Conservation (phyloP, 2,888 invertebrate species). For the Temnothorax rugatulus region DNA sequence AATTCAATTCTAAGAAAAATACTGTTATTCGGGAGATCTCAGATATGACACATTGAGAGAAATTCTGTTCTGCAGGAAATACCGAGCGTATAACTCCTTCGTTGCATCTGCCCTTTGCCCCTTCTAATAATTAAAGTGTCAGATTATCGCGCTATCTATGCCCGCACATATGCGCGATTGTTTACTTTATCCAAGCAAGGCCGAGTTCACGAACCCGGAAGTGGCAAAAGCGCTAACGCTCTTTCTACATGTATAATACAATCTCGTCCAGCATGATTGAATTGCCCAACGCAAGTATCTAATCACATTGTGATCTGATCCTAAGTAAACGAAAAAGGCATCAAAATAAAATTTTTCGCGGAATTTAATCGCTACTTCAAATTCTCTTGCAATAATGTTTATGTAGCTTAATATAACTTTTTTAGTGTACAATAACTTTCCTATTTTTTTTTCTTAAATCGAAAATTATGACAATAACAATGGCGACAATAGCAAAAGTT, state of each 20-base stretch:
- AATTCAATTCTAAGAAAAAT: background rate
- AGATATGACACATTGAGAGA: background rate
- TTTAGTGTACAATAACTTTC: background rate
- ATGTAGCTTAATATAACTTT: background rate
- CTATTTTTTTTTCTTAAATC: background rate
- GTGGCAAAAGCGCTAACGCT: slow-evolving; percentile 22
- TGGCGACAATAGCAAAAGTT: background rate
- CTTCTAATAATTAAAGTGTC: background rate
- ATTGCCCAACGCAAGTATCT: background rate
- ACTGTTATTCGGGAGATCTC: background rate
- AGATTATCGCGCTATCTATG: slow-evolving; percentile 14
- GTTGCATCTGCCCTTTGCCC: background rate
- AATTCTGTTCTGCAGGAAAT: background rate
- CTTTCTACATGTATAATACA: slow-evolving; percentile 16
- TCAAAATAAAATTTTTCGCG: background rate
- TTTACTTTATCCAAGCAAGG: slow-evolving; percentile 14
- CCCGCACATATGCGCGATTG: background rate
- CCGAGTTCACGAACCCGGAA: slow-evolving; percentile 59
- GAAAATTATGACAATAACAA: background rate
- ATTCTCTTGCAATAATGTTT: background rate
- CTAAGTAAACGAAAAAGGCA: background rate
- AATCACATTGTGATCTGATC: background rate
- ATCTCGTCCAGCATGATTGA: slow-evolving; percentile 17
- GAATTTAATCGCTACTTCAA: background rate
- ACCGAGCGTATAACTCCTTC: background rate